phyloP scores from a whole-genome alignment of 2,113 vertebrate species.

The Atlantisia rogersi region DNA sequence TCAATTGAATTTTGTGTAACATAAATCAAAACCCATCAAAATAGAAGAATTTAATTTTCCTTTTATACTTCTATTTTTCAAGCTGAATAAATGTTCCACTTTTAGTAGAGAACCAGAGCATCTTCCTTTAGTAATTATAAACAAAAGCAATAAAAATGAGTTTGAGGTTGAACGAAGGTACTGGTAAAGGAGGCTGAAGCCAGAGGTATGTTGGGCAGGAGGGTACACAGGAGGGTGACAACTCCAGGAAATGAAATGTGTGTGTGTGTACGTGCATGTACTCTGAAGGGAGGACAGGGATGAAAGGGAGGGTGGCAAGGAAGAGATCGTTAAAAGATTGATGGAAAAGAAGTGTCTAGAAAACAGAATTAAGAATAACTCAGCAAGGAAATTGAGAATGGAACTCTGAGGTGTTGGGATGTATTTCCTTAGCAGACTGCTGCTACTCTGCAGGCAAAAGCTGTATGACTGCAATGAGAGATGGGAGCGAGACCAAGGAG shows the following conservation, averaged over 20 bases:
- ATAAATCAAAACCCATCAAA: background rate
- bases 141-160: background rate
- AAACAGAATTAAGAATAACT: background rate
- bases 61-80: background rate
- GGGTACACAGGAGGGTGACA: background rate
- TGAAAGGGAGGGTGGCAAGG: background rate
- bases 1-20: background rate
- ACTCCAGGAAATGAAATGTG: background rate
- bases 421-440: background rate
- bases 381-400: background rate
- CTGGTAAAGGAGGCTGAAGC: background rate
- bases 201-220: background rate
- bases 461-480: background rate
- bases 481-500: background rate
- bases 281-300: background rate
- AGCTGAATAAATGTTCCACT: background rate
- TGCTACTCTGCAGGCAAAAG: background rate
- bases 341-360: background rate
- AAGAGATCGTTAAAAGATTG: background rate
- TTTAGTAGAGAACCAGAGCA: background rate
- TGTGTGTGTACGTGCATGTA: rapidly evolving
- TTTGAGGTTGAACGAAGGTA: background rate
- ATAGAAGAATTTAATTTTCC: background rate
- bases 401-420: background rate
- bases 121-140: background rate